Percentiles rank a stretch among this genome's conserved stretches.
Conservation (phyloP, 2,113 vertebrate genomes). For the rat (Rattus norvegicus) region GRCr8 NC_086022.1:142714001-142714500, state of each 20-base stretch:
- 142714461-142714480: background rate
- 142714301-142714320: background rate
- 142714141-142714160: no score
- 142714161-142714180: background rate
- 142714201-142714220: background rate
- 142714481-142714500: background rate
- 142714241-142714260: background rate
- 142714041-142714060: no score
- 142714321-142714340: background rate
- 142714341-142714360: background rate
- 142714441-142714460: background rate
- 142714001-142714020: no score
- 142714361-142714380: background rate
- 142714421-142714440: background rate
- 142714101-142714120: background rate
- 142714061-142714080: no score
- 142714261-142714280: background rate
- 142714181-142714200: background rate
- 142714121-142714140: background rate
- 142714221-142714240: background rate
- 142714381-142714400: background rate
- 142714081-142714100: no score
- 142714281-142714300: background rate
- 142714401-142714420: background rate
- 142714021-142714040: no score